Conservation (phyloP, 2,113 vertebrate species). For the Motacilla alba region DNA sequence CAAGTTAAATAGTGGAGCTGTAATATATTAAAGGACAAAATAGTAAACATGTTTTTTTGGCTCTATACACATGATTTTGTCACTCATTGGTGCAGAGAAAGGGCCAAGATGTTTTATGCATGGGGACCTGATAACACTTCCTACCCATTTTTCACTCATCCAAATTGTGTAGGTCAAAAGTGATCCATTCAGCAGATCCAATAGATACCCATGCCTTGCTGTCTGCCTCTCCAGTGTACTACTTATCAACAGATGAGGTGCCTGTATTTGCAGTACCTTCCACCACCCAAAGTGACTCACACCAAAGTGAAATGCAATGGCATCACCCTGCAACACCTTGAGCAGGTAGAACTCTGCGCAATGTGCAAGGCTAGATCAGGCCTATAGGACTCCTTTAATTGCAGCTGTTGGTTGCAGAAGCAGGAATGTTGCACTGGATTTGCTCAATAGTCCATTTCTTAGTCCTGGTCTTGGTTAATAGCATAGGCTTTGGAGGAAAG, state of each 20-base stretch:
- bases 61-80: background rate
- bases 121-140: background rate
- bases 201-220: accelerated
- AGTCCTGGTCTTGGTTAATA: background rate
- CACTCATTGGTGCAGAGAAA: background rate
- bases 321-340: background rate
- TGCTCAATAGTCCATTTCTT: background rate
- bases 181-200: background rate
- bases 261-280: background rate
- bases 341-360: background rate
- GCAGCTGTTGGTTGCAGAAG: background rate
- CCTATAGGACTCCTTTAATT: background rate
- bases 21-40: background rate
- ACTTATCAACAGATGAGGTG: background rate
- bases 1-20: background rate
- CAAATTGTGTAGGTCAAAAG: background rate
- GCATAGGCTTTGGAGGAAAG: background rate
- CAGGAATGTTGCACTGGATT: background rate
- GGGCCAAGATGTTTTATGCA: background rate
- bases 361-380: background rate
- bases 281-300: background rate
- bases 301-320: background rate
- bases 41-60: background rate
- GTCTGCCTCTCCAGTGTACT: background rate
- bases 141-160: background rate